Evolutionary conservation across 2,113 vertebrate genomes (phyloP).

Genomic region (Dicaeum eximium): DNA sequence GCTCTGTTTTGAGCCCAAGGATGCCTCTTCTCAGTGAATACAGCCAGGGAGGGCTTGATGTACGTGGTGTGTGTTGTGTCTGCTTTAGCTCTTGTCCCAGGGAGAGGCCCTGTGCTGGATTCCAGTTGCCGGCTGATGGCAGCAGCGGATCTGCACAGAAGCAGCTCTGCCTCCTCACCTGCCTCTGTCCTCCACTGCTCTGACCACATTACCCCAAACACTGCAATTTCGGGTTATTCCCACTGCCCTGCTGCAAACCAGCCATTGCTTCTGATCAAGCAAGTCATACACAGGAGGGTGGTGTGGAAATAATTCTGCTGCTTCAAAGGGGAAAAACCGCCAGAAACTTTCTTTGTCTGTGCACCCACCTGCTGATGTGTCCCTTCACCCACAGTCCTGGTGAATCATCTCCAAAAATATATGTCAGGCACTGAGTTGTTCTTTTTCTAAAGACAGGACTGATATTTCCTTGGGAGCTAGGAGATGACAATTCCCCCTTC

Average conservation of each 20-base stretch:
- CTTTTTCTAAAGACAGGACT: background rate
- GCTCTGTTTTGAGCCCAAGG: background rate
- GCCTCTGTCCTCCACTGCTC: background rate
- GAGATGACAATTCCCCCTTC: rapidly evolving
- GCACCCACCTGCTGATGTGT: background rate
- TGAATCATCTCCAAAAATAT: background rate
- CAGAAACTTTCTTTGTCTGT: background rate
- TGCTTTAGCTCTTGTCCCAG: background rate
- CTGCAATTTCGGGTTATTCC: background rate
- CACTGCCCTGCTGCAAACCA: too few species aligned
- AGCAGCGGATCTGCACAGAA: slow-evolving; percentile 20
- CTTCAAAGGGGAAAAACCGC: background rate
- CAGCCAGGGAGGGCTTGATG: background rate
- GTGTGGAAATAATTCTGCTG: background rate
- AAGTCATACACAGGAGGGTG: background rate
- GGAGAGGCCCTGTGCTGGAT: background rate
- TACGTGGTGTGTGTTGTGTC: background rate
- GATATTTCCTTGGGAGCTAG: background rate
- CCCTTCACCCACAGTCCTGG: background rate
- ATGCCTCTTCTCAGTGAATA: background rate
- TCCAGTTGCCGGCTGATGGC: slow-evolving; percentile 45
- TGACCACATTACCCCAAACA: background rate
- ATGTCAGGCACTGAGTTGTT: background rate
- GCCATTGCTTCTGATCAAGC: background rate
- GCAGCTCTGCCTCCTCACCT: background rate